These are phyloP conservation scores for Oncorhynchus keta DNA, from an alignment of 2,113 vertebrate species.

Conservation along the genomic window DNA sequence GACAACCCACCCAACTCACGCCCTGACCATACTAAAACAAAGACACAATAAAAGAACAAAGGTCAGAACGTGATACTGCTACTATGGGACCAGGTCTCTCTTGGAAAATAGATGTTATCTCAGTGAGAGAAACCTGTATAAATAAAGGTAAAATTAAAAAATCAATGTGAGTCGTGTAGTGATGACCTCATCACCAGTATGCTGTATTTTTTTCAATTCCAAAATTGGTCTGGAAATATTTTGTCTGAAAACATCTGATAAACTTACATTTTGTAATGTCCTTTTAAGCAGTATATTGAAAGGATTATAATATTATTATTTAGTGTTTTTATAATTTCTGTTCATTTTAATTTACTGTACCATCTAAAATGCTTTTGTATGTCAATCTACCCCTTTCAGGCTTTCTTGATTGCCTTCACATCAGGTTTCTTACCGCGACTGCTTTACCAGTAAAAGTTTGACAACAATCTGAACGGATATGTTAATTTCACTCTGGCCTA, in stretches of 20 bases:
- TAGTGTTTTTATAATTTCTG: slow-evolving; percentile 73
- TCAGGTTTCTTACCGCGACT: slow-evolving; percentile 68
- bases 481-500: slow-evolving; percentile 75
- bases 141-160: too few species aligned
- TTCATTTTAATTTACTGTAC: slow-evolving; percentile 55
- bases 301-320: slow-evolving; percentile 82
- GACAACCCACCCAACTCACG: too few species aligned
- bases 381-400: slow-evolving; percentile 71
- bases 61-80: too few species aligned
- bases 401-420: slow-evolving; percentile 73
- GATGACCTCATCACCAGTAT: not conserved
- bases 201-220: not conserved
- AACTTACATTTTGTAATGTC: not conserved
- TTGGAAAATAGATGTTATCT: too few species aligned
- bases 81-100: too few species aligned
- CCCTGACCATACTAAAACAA: too few species aligned
- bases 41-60: too few species aligned
- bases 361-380: slow-evolving; percentile 65
- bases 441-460: slow-evolving; percentile 59
- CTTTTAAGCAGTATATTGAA: not conserved
- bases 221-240: not conserved
- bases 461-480: slow-evolving; percentile 46
- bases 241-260: not conserved
- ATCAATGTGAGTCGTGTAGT: slow-evolving; percentile 64
- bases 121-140: too few species aligned